Percentiles rank a stretch among this genome's conserved stretches.
phyloP scores from a whole-genome alignment of 2,113 vertebrate species.

The Mus spicilegus region DNA sequence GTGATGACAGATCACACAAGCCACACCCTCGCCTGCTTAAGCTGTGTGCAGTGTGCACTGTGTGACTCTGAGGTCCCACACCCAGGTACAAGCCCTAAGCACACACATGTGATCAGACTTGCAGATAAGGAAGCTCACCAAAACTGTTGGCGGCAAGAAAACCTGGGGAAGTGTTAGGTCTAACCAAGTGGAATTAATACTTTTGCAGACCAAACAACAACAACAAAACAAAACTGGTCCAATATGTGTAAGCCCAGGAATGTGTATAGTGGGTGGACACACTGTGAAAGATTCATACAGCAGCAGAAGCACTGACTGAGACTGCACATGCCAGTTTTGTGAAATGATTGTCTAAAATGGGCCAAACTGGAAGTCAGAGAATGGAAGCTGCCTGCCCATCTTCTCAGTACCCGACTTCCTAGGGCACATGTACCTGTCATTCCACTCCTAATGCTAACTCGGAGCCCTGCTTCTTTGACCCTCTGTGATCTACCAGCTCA shows the following conservation, averaged over 20 bases:
- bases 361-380: background rate
- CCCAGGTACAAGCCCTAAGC: background rate
- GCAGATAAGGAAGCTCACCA: background rate
- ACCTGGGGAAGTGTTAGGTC: background rate
- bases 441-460: background rate
- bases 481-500: background rate
- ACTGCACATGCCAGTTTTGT: background rate
- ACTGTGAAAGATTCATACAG: background rate
- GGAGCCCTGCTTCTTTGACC: background rate
- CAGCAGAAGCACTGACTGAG: background rate
- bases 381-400: background rate
- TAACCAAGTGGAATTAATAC: background rate
- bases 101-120: background rate
- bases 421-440: background rate
- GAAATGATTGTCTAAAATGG: background rate
- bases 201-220: background rate
- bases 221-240: background rate
- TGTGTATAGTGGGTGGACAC: background rate
- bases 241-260: background rate
- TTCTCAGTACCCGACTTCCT: background rate
- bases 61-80: background rate
- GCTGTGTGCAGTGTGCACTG: background rate
- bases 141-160: background rate
- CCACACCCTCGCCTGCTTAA: background rate
- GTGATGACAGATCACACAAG: background rate